These are phyloP conservation scores for Drosophila phalerata DNA, from an alignment of 2,888 invertebrate genomes.

Conservation along the genomic window DNA sequence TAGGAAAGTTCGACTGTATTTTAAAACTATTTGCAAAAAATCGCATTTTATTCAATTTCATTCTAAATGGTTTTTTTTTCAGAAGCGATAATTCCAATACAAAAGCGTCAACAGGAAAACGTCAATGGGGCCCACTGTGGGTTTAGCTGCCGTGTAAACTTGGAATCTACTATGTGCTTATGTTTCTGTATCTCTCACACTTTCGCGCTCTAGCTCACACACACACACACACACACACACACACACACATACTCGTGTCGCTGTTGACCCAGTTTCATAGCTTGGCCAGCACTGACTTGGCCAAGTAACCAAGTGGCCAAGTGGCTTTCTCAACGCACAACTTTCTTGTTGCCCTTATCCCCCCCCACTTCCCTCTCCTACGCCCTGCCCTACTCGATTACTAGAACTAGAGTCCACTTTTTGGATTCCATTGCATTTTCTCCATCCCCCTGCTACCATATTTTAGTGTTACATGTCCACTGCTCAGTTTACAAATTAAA, in stretches of 20 bases:
- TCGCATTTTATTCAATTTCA: no score
- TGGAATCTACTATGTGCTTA: neutral
- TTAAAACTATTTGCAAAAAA: no score
- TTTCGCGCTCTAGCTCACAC: constrained; percentile 54
- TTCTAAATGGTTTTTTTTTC: no score
- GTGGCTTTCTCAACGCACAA: constrained; percentile 49
- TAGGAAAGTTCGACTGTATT: no score
- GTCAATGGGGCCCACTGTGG: no score
- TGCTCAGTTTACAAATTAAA: constrained; percentile 59
- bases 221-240: neutral
- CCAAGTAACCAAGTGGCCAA: constrained; percentile 43
- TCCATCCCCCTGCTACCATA: neutral
- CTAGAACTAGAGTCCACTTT: constrained; percentile 29
- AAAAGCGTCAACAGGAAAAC: no score
- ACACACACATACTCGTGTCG: constrained; percentile 22
- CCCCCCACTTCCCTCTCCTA: neutral
- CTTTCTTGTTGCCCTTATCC: constrained; percentile 50
- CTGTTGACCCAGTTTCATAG: constrained; percentile 71
- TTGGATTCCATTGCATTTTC: constrained; percentile 2
- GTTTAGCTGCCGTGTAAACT: neutral
- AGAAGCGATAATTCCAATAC: no score
- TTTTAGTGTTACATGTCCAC: constrained; percentile 7
- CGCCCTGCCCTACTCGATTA: no score
- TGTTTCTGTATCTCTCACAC: constrained; percentile 38
- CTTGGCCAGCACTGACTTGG: constrained; percentile 37